phyloP scores from a whole-genome alignment of 2,113 vertebrate species.

The Coracopsis vasa region DNA sequence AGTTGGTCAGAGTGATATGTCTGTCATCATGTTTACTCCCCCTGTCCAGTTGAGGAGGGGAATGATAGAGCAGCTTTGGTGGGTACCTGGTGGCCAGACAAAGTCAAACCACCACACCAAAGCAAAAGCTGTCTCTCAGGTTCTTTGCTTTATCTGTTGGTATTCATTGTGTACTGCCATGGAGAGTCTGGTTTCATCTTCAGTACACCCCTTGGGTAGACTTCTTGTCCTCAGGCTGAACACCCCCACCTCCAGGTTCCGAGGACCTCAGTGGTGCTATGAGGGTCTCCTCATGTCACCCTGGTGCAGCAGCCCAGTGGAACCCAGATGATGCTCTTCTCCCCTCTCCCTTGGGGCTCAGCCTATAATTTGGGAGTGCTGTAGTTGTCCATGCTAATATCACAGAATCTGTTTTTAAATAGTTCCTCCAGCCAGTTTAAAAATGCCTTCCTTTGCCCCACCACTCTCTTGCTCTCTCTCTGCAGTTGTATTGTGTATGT shows the following conservation, averaged over 20 bases:
- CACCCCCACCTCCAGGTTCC: too few species aligned
- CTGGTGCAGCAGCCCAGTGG: neutral
- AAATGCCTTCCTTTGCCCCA: neutral
- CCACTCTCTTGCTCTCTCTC: neutral
- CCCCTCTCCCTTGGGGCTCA: neutral
- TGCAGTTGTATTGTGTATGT: neutral
- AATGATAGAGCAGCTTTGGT: too few species aligned
- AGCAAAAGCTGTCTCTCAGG: neutral
- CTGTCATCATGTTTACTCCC: too few species aligned
- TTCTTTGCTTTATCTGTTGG: neutral
- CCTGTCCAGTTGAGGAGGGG: too few species aligned
- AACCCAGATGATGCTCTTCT: accelerated
- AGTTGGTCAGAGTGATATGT: too few species aligned
- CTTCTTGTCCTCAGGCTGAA: neutral
- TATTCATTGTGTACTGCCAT: accelerated
- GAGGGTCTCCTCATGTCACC: neutral
- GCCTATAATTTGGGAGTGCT: neutral
- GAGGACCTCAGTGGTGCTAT: accelerated
- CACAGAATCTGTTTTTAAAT: neutral
- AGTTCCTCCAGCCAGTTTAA: neutral
- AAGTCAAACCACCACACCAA: too few species aligned
- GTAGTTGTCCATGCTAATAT: neutral
- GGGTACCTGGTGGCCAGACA: too few species aligned
- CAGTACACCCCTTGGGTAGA: neutral
- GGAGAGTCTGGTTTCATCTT: neutral